These are phyloP conservation scores for Pseudocheirus occidentalis DNA, from an alignment of 2,797 vertebrate species.

Conservation along the genomic window DNA sequence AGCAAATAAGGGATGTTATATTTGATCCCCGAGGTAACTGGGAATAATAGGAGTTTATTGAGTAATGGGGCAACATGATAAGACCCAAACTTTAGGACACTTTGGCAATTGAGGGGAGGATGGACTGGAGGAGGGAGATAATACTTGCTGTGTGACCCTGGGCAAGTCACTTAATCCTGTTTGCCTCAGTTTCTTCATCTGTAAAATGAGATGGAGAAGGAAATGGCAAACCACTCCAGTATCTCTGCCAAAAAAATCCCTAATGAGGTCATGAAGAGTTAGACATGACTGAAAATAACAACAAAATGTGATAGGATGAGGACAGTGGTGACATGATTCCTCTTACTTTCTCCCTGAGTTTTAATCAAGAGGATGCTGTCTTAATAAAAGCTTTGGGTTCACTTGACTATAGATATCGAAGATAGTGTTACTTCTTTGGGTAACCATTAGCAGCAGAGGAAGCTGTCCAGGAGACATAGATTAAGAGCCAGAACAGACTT, in stretches of 20 bases:
- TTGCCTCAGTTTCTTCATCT: not conserved
- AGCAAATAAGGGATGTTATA: not conserved
- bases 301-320: not conserved
- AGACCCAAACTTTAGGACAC: not conserved
- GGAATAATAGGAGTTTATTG: not conserved
- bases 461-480: not conserved
- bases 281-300: not conserved
- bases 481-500: not conserved
- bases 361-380: not conserved
- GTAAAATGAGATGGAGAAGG: not conserved
- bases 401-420: not conserved
- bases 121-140: not conserved
- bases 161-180: not conserved
- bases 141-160: not conserved
- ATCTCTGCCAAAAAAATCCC: not conserved
- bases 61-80: not conserved
- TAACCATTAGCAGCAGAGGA: not conserved
- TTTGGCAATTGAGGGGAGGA: not conserved
- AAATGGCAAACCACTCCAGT: not conserved
- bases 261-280: not conserved
- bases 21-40: not conserved
- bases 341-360: not conserved
- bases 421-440: not conserved
- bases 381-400: not conserved
- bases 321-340: not conserved